Evolutionary conservation across 2,113 vertebrate genomes (phyloP), one percentile per base, ranked within the genome.

Genomic region (Malurus cyaneus): DNA sequence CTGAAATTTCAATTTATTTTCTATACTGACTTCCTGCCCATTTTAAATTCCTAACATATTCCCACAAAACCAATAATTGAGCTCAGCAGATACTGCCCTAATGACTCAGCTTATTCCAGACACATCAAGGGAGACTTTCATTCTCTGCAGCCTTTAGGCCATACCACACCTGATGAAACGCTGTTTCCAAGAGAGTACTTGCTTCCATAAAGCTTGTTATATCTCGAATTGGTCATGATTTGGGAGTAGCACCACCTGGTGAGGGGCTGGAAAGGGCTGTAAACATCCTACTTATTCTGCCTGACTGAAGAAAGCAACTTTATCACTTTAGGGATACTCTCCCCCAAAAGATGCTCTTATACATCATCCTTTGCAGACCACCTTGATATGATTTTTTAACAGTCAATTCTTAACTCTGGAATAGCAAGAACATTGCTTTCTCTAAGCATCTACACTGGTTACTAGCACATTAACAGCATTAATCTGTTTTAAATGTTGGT

Each of bases 1-100:
- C 31, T 80, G 78, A 83, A 83, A 80, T 88, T 92, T 74, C 69
- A 39, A 84, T 92, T 88, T 89, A 17, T 93, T 77, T 82, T 91
- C 83, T 64, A 77, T 89, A 66, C 87, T 66, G 86, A 71, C 25
- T 91, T 64, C 42, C 47, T 53, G 34, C 15, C 47, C 12, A 8
- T 89, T 94, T 83, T 14, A 46, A 88, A 95, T 92, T 88, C 42
- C 31, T 73, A 89, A 73, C 64, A 41, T 32, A 61, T 34, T 88
- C 92, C 36, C 36, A 3, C 12, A 86, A 56, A 67, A 70, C 50
- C 28, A 86, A 11, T 62, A 94, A 80, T 32, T 54, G 89, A 85
- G 29, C 59, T 88, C 74, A 92, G 73, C 39, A 86, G 50, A 54
- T 28, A 80, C 21, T 74, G 52, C 24, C 59, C 61, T 88, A 83